Base-by-base conservation (phyloP, 1,140 invertebrate genomes). In the Lordiphosa stackelbergi region DNA sequence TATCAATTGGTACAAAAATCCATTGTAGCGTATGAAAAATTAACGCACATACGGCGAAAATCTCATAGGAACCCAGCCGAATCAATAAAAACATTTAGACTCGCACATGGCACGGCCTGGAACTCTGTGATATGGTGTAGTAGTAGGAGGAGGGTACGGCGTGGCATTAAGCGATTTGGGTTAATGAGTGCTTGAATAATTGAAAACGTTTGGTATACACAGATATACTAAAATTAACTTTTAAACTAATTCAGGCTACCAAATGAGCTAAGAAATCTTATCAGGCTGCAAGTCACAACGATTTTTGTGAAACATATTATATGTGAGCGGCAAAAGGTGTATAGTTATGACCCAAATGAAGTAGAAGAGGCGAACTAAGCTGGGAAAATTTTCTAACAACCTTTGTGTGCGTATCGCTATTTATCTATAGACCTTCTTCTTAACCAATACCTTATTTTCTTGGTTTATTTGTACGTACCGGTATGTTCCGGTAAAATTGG, bases 111-210 rank as follows among this genome's bases (percentile, higher is more conserved):
- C 63, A 66, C 61, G 45, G 38, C 52, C 47, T 45, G 45, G 19
- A 46, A 46, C 31, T 40, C 28, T 11, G 22, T 54, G 57, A 49
- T 53, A 53, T 24, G 40, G 24, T 11, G 52, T 12, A 7, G 7
- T 1, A n/a, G 12, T 10, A 22, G 24, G 11, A 4, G 31, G n/a
- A 59, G 8, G 13, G 6, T 9, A 22, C 19, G n/a, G 37, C 13
- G 22, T 19, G 40, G 22, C 24, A 34, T 22, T 45, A 37, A 35
- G 53, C 57, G 59, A 79, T 79, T 79, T 66, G 37, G 74, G 74
- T 73, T 73, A 73, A 79, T 79, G 69, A 73, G 55, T 36, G 45
- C 53, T 66, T 69, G 46, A 59, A 70, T 73, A 49, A 69, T 73
- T 62, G 54, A 61, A 65, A 46, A 1, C 16, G 16, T 16, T 16